Percentiles rank a stretch among this genome's conserved stretches.
These are phyloP conservation scores for Chloroceryle aenea DNA, from an alignment of 2,113 vertebrate species.

Conservation along the genomic window DNA sequence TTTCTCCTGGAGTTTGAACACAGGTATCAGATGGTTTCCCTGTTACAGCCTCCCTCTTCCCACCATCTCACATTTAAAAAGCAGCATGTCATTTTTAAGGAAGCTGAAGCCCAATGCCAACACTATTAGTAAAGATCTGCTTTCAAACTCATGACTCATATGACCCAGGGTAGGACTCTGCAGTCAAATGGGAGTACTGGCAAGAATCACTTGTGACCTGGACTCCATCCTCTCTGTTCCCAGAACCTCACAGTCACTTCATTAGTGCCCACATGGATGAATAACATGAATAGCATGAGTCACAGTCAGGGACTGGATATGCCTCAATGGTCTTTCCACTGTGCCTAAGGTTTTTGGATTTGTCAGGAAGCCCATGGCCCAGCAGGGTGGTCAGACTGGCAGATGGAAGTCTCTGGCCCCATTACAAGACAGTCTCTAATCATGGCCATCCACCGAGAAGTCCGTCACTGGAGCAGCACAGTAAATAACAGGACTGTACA, in stretches of 20 bases:
- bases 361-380: constrained; percentile 17
- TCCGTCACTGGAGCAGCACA: background rate
- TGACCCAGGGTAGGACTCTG: constrained; percentile 33
- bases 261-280: constrained; percentile 67
- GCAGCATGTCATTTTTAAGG: background rate
- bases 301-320: constrained; percentile 50
- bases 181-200: constrained; percentile 10
- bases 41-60: background rate
- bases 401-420: constrained; percentile 50
- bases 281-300: constrained; percentile 57
- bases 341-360: constrained; percentile 38
- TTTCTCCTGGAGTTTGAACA: background rate
- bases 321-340: constrained; percentile 45
- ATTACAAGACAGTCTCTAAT: constrained; percentile 15
- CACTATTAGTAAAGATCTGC: constrained; percentile 3
- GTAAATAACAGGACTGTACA: background rate
- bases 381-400: constrained; percentile 54
- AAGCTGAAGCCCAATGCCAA: background rate
- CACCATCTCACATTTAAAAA: constrained; percentile 11
- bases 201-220: constrained; percentile 47
- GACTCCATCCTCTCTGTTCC: constrained; percentile 27
- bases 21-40: background rate
- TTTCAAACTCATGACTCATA: constrained; percentile 58
- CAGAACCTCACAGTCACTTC: constrained; percentile 64
- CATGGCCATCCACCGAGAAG: background rate